Evolutionary conservation across 2,797 vertebrate genomes (phyloP).

Genomic region (Selene dorsalis): DNA sequence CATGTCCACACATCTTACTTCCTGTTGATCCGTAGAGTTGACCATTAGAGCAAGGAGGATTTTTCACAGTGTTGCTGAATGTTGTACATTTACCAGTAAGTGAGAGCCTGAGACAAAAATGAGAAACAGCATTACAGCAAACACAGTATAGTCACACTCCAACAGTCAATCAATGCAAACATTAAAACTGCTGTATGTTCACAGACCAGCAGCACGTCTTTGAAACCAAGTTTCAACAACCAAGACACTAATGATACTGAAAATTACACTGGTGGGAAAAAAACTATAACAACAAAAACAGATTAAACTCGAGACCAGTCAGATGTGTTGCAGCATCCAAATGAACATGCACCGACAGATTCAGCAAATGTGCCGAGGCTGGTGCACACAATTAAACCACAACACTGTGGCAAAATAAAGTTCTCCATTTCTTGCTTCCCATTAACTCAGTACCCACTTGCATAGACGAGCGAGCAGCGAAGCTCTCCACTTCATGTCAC

Average conservation of each 20-base stretch:
- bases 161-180: constrained; percentile 26
- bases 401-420: constrained; percentile 38
- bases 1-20: constrained; percentile 1
- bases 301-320: constrained; percentile 53
- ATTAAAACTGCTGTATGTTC: constrained; percentile 26
- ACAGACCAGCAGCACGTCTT: constrained; percentile 15
- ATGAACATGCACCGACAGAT: constrained; percentile 40
- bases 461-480: constrained; percentile 58
- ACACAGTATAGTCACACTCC: constrained; percentile 30
- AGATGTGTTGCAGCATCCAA: constrained; percentile 30
- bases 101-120: constrained; percentile 26
- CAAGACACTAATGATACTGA: constrained; percentile 4
- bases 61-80: neutral
- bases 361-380: constrained; percentile 40
- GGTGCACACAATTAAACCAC: constrained; percentile 50
- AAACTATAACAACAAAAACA: constrained; percentile 20
- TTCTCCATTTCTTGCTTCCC: constrained; percentile 58
- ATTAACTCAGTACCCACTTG: constrained; percentile 53
- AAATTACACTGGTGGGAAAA: constrained; percentile 55
- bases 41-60: neutral
- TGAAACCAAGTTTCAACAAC: constrained; percentile 27
- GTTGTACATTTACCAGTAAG: neutral
- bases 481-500: constrained; percentile 51
- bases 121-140: constrained; percentile 40
- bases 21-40: neutral